These are phyloP conservation scores for Aspidapion aeneum DNA, from an alignment of 2,888 invertebrate genomes.

Conservation along the genomic window DNA sequence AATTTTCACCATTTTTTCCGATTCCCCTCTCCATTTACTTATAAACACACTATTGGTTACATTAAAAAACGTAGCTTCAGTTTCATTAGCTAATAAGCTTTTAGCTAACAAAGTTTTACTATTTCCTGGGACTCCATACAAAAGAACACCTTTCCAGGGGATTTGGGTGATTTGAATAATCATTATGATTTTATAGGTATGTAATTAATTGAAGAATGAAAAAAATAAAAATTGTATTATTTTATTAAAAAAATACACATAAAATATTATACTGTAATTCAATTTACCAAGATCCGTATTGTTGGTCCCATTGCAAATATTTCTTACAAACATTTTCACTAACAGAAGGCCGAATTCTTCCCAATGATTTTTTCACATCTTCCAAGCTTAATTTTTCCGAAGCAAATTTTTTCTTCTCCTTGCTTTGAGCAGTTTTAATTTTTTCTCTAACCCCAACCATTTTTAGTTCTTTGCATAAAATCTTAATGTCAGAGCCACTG, in stretches of 20 bases:
- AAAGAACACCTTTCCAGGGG: constrained; percentile 73
- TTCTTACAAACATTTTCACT: too few relatives aligned
- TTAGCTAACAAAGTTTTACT: constrained; percentile 90
- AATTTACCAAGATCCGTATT: too few relatives aligned
- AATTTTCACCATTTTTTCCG: constrained; percentile 87
- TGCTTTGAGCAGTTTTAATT: too few relatives aligned
- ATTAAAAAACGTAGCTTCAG: constrained; percentile 80
- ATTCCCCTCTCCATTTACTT: constrained; percentile 96
- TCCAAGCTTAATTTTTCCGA: too few relatives aligned
- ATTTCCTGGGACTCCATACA: constrained; percentile 71
- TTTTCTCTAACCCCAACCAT: too few relatives aligned
- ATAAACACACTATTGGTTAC: constrained; percentile 81
- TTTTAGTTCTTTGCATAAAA: constrained; percentile 84
- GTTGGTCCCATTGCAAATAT: too few relatives aligned
- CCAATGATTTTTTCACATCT: too few relatives aligned
- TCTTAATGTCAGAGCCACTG: constrained; percentile 84
- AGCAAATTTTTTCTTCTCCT: too few relatives aligned
- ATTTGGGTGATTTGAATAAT: too few relatives aligned
- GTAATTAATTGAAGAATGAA: too few relatives aligned
- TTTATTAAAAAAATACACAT: background rate
- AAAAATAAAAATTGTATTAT: background rate
- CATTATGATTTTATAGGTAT: too few relatives aligned
- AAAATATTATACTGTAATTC: background rate
- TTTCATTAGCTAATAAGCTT: constrained; percentile 76
- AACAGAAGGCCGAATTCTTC: too few relatives aligned